Evolutionary conservation across 2,113 vertebrate species (phyloP).

Genomic region (Hippocampus mohnikei): DNA sequence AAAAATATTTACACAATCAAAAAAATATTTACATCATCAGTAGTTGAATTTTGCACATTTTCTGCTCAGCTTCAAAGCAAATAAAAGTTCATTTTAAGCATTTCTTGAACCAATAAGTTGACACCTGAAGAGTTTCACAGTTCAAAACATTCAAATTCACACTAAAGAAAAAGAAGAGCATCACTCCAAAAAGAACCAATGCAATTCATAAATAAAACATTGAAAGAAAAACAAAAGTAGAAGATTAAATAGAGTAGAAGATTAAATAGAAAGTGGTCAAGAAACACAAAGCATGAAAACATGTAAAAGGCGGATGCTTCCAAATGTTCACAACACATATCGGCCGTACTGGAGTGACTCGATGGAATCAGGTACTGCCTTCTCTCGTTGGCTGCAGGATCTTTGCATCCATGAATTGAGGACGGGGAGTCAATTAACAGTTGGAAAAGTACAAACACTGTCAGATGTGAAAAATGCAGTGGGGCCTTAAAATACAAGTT

Average conservation of each 20-base stretch:
- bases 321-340: constrained; percentile 14
- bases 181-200: constrained; percentile 32
- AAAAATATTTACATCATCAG: constrained; percentile 59
- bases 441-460: constrained; percentile 22
- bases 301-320: constrained; percentile 18
- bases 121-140: constrained; percentile 40
- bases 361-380: constrained; percentile 15
- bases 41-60: constrained; percentile 40
- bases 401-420: constrained; percentile 8
- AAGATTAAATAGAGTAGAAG: neutral
- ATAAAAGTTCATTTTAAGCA: constrained; percentile 48
- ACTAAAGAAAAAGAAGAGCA: constrained; percentile 42
- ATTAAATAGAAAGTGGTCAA: constrained; percentile 18
- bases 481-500: neutral
- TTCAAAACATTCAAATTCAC: constrained; percentile 40
- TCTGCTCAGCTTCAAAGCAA: constrained; percentile 31
- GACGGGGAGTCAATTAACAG: constrained; percentile 18
- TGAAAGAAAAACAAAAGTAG: constrained; percentile 8
- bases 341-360: constrained; percentile 13
- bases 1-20: constrained; percentile 30
- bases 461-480: constrained; percentile 9
- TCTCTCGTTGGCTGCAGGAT: constrained; percentile 9
- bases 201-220: constrained; percentile 55
- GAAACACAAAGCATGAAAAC: constrained; percentile 32
- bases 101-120: constrained; percentile 35